Evolutionary conservation across 2,888 invertebrate genomes (phyloP).

Genomic region (Microplitis deprimator): DNA sequence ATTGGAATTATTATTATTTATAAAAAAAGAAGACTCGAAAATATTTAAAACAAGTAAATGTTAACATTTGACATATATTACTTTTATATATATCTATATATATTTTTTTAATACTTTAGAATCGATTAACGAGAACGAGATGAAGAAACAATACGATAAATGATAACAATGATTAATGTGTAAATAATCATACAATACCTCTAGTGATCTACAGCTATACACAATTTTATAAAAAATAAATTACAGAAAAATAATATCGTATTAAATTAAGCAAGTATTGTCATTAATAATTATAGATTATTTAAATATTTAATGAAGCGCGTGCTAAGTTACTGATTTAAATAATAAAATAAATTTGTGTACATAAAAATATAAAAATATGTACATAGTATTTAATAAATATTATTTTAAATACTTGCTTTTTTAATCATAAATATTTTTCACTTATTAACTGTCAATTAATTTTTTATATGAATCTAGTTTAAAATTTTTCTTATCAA

Average conservation of each 20-base stretch:
- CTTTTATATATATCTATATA: background rate
- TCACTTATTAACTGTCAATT: background rate
- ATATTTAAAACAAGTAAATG: slow-evolving; percentile 8
- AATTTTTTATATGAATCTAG: background rate
- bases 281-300: background rate
- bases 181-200: slow-evolving; percentile 19
- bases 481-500: slow-evolving; percentile 5
- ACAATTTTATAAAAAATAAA: background rate
- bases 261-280: slow-evolving; percentile 2
- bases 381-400: slow-evolving; percentile 22
- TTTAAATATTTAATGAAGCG: background rate
- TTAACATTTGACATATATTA: slow-evolving; percentile 6
- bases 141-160: background rate
- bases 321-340: background rate
- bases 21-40: background rate
- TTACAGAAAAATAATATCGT: background rate
- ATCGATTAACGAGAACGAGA: background rate
- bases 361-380: slow-evolving; percentile 33
- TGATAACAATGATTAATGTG: slow-evolving; percentile 1
- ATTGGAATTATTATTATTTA: background rate
- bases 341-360: background rate
- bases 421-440: background rate
- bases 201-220: background rate
- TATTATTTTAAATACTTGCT: background rate
- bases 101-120: slow-evolving; percentile 10